phyloP scores from a whole-genome alignment of 2,888 invertebrate genomes.

The Pseudolycoriella hygida region DNA sequence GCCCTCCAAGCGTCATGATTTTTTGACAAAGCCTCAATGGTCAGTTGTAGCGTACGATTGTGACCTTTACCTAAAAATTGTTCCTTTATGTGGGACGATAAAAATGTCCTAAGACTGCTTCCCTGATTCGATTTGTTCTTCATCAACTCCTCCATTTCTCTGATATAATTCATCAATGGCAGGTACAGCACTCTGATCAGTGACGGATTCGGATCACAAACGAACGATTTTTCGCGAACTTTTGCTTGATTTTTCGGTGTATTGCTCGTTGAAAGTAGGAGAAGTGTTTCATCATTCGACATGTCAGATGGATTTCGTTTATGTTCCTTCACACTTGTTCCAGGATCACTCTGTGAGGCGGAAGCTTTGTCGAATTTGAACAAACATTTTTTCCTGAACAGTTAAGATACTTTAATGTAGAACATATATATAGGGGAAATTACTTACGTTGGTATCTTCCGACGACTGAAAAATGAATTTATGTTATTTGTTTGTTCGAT shows the following conservation, averaged over 20 bases:
- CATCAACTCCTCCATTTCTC: conserved; percentile 60
- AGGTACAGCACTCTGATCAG: conserved; percentile 65
- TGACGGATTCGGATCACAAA: conserved; percentile 58
- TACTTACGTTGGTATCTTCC: conserved; percentile 24
- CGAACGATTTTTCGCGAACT: conserved; percentile 37
- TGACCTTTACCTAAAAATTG: conserved; percentile 68
- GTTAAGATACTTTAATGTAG: conserved; percentile 15
- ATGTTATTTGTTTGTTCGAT: conserved; percentile 28
- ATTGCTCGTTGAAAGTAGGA: conserved; percentile 7
- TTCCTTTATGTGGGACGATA: conserved; percentile 73
- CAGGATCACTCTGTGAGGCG: conserved; percentile 11
- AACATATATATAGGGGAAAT: conserved; percentile 4
- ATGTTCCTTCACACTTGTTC: conserved; percentile 19
- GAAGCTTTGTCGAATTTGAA: conserved; percentile 53
- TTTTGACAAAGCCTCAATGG: conserved; percentile 52
- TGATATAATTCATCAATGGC: conserved; percentile 64
- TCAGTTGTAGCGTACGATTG: conserved; percentile 29
- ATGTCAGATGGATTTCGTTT: conserved; percentile 26
- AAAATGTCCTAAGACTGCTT: conserved; percentile 65
- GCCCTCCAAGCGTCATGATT: conserved; percentile 65
- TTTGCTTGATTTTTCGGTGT: conserved; percentile 16
- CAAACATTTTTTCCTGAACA: conserved; percentile 38
- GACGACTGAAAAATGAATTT: conserved; percentile 31
- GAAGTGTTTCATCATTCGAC: conserved; percentile 23
- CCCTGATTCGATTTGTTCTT: conserved; percentile 38